Evolutionary conservation across 1,140 invertebrate genomes (phyloP).

Genomic region (Pteromalus puparum): DNA sequence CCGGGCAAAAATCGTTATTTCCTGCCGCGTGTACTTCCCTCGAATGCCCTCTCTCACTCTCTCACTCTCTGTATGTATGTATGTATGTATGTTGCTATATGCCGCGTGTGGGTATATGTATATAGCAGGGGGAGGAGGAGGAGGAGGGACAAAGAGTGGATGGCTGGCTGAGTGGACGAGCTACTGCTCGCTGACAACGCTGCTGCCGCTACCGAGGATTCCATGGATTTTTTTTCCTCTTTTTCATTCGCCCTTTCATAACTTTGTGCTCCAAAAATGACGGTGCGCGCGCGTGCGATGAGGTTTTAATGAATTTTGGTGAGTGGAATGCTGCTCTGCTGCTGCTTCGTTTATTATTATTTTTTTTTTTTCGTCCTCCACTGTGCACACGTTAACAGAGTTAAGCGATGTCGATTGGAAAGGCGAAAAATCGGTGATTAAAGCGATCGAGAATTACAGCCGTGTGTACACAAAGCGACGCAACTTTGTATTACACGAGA

Average conservation of each 20-base stretch:
- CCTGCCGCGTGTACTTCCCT: constrained; percentile 14
- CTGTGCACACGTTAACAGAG: neutral
- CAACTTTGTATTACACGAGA: too few species aligned
- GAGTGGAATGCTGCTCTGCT: neutral
- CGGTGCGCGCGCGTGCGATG: neutral
- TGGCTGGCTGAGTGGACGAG: neutral
- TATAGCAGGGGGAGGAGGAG: neutral
- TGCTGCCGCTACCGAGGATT: neutral
- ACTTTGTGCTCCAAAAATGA: constrained; percentile 38
- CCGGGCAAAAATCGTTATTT: constrained; percentile 50
- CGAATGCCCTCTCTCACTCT: too few species aligned
- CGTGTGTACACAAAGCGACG: too few species aligned
- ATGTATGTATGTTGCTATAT: neutral
- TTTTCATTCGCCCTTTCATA: constrained; percentile 27
- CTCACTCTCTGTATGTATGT: too few species aligned
- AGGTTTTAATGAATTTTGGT: constrained; percentile 28
- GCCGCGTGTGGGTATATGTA: neutral
- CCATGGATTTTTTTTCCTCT: constrained; percentile 16
- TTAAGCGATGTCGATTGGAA: neutral
- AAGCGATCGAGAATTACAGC: neutral
- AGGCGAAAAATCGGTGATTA: neutral
- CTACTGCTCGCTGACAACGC: neutral
- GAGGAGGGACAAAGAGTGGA: neutral
- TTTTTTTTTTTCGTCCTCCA: neutral
- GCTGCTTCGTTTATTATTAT: neutral